Evolutionary conservation across 1,140 invertebrate genomes (phyloP).

Genomic region (Ephestia elutella): DNA sequence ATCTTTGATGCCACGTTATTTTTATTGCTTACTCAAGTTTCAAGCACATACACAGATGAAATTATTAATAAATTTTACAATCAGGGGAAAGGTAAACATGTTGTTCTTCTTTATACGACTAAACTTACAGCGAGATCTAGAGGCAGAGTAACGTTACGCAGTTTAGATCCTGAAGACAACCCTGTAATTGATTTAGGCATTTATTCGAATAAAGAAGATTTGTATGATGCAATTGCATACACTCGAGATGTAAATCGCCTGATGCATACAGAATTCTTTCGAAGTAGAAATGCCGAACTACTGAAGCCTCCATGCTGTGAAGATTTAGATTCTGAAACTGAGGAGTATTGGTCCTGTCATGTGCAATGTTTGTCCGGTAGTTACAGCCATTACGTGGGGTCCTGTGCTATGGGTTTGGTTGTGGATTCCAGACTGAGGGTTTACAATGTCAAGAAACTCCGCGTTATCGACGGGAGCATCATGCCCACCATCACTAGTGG

Average conservation of each 20-base stretch:
- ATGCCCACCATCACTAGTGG: slow-evolving; percentile 30
- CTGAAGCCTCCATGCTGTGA: slow-evolving; percentile 18
- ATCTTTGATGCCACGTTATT: slow-evolving; percentile 4
- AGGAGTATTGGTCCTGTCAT: slow-evolving; percentile 59
- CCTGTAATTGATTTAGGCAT: slow-evolving; percentile 11
- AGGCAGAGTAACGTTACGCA: slow-evolving; percentile 14
- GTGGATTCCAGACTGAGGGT: slow-evolving; percentile 64
- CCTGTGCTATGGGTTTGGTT: slow-evolving; percentile 73
- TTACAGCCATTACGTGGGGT: slow-evolving; percentile 66
- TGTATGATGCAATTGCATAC: background rate
- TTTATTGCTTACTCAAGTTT: no score
- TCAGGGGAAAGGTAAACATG: slow-evolving; percentile 9
- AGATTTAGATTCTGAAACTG: slow-evolving; percentile 6
- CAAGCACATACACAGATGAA: background rate
- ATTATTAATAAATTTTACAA: slow-evolving; percentile 13
- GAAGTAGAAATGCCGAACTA: slow-evolving; percentile 19
- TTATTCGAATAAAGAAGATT: slow-evolving; percentile 15
- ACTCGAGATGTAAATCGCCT: slow-evolving; percentile 17
- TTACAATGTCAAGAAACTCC: slow-evolving; percentile 38
- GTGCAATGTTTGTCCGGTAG: slow-evolving; percentile 40
- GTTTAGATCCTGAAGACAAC: slow-evolving; percentile 9
- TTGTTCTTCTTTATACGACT: slow-evolving; percentile 3
- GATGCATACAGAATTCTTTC: slow-evolving; percentile 77
- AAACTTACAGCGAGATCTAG: slow-evolving; percentile 15
- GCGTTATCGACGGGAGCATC: slow-evolving; percentile 41